Evolutionary conservation across 2,113 vertebrate species (phyloP), one percentile per base, ranked within the genome.

Genomic region (Lycaon pictus): DNA sequence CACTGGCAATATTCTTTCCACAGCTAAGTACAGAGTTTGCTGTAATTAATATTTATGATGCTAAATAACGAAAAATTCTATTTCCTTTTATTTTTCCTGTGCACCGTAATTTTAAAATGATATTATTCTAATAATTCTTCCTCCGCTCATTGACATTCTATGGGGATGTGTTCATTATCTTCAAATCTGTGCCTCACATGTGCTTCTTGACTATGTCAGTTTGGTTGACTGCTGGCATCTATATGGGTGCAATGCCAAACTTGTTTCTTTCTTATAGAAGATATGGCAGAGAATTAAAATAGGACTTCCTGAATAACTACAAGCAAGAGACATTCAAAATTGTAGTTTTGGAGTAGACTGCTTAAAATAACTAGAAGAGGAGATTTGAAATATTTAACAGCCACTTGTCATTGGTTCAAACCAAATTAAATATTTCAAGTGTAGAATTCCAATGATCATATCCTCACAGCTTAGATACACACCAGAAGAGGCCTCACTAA

Each of bases 21-120:
- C 32, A 51, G 35, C 60, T 11, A 93, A 88, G 32, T 35, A 37
- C 0, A 48, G 27, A 87, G 55, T 91, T 95, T 90, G 32, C 35
- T 58, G 3, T 67, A 88, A 97, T 96, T 98, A 96, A 94, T 97
- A 96, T 97, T 97, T 95, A 96, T 96, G 55, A 48, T 43, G 27
- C 71, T 86, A 82, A 94, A 82, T 88, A 94, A 56, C 80, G 51
- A 72, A 88, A 94, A 63, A 5, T 53, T 87, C 7, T 82, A 43
- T 79, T 90, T 95, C 43, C 86, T 87, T 95, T 97, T 83, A 82
- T 56, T 95, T 88, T 89, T 19, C 37, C 5, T 88, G 51, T 20
- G 29, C 51, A 63, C n/a, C 93, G 0, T 37, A 29, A 76, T 74
- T 97, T 97, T 43, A 82, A 97, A 95, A 84, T 92, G 5, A 53